These are phyloP conservation scores for Megaceryle torquata DNA, from an alignment of 2,113 vertebrate species.

Conservation along the genomic window DNA sequence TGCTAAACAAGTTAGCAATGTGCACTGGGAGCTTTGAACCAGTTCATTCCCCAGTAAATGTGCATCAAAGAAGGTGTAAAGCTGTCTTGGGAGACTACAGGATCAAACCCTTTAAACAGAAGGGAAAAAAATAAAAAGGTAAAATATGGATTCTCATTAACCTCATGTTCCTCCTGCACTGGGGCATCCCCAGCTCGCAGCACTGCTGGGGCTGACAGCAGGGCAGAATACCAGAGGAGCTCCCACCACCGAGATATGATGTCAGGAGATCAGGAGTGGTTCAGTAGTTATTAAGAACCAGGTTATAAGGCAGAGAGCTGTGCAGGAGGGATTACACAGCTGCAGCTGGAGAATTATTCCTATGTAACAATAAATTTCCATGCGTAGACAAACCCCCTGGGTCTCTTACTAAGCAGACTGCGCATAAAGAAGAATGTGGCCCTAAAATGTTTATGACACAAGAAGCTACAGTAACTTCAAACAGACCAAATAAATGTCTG, in stretches of 20 bases:
- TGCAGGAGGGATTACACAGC: neutral
- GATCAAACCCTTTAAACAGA: neutral
- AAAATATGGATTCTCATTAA: neutral
- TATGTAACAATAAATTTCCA: neutral
- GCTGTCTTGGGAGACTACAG: neutral
- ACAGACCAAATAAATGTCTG: neutral
- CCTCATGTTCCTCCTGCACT: neutral
- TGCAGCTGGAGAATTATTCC: neutral
- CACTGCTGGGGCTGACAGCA: neutral
- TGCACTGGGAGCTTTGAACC: neutral
- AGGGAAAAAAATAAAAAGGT: neutral
- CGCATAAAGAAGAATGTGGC: neutral
- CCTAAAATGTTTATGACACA: slow-evolving; percentile 35
- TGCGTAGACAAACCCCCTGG: neutral
- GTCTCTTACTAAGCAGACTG: neutral
- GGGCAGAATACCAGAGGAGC: neutral
- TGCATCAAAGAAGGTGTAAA: neutral
- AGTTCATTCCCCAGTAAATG: rapidly evolving
- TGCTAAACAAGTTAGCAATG: neutral
- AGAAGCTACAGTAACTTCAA: slow-evolving; percentile 29
- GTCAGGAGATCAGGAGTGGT: neutral
- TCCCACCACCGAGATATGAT: rapidly evolving
- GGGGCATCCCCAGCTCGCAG: neutral
- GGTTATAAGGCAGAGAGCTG: neutral
- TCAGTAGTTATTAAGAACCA: neutral